Evolutionary conservation across 2,797 vertebrate genomes (phyloP).

Genomic region (Meriones psammophilus): DNA sequence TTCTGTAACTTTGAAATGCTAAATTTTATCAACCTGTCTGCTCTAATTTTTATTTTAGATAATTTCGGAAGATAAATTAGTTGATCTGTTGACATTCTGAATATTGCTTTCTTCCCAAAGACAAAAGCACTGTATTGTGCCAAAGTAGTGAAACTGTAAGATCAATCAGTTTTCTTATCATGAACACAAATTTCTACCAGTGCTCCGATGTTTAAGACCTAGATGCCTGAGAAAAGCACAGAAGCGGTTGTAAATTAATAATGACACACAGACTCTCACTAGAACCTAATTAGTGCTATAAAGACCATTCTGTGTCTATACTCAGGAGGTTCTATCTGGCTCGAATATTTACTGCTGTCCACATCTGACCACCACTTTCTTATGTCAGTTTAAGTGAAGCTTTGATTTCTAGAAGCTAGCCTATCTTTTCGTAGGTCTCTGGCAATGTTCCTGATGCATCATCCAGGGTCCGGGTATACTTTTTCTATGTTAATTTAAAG

Average conservation of each 20-base stretch:
- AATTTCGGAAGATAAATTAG: neutral
- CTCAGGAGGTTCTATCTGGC: neutral
- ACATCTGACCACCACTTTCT: neutral
- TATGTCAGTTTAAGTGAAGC: neutral
- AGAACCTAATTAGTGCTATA: neutral
- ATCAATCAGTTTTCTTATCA: neutral
- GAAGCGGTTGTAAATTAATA: neutral
- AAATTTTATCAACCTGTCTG: neutral
- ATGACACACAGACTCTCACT: neutral
- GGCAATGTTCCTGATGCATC: neutral
- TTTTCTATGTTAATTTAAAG: neutral
- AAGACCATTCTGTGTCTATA: neutral
- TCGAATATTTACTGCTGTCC: neutral
- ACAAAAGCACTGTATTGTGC: neutral
- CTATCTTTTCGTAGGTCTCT: neutral
- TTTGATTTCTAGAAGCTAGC: neutral
- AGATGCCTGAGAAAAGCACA: neutral
- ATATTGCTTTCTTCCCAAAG: neutral
- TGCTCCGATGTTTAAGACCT: neutral
- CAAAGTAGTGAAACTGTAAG: neutral
- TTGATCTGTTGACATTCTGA: neutral
- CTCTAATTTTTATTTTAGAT: slow-evolving; percentile 4
- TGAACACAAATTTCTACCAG: neutral
- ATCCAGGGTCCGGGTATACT: neutral
- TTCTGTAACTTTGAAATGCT: neutral